Base-by-base conservation (phyloP, 2,113 vertebrate species). In the Triplophysa rosa region DNA sequence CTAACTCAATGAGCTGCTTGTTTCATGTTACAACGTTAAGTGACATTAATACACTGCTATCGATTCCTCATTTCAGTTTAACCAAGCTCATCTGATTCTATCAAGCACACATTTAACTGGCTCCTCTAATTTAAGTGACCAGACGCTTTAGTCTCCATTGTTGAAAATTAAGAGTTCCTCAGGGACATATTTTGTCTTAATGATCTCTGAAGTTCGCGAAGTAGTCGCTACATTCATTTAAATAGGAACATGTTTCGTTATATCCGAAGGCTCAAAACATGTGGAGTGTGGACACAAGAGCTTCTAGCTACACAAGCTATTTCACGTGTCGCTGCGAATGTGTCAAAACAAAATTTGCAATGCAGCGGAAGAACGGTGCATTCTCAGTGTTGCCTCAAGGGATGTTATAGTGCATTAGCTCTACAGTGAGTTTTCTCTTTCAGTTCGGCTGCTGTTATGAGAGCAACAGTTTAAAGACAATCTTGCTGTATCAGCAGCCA, bases 41-140 rank as follows among this genome's bases (percentile, higher is more conserved):
- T 1, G 7, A 63, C 63, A 74, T 74, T 19, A 63, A 74, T 47
- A 74, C 26, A 74, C 58, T 19, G 14, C 37, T 47, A 74, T 74
- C 26, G 58, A 74, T 74, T 62, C n/a, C 58, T 47, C 58, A 62
- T 74, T 62, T 61, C 58, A 17, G 14, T 63, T 62, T 74, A 26
- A 11, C 58, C 40, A 74, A 58, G 8, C 19, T 19, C 19, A 58
- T 58, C 19, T 21, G 54, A 58, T 58, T 21, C 54, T 9, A 58
- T n/a, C 54, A n/a, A 63, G 16, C 9, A 17, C 17, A 65, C 14
- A 65, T 65, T 33, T 19, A 65, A 65, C 63, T 67, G 23, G 19
- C 63, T 65, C 4, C 26, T 52, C 24, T 13, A 13, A 54, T 70
- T 70, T 13, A 56, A 11, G 29, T 71, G 37, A 56, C n/a, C 19